A percentile compares a stretch with the other conserved stretches of the same genome.
Conservation (phyloP, 2,113 vertebrate species). For the Hassar affinis region DNA sequence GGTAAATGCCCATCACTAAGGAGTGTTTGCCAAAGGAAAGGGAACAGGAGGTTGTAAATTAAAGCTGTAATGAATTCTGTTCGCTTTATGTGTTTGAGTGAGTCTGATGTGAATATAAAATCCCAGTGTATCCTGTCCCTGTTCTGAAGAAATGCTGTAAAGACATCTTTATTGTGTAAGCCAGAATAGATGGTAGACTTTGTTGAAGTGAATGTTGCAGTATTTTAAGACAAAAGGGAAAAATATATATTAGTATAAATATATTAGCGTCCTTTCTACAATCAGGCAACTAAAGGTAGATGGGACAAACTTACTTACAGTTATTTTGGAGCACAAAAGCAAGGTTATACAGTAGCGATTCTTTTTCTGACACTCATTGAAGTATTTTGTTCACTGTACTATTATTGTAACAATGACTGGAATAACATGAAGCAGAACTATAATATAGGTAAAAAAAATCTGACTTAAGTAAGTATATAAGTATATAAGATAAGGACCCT, state of each 20-base stretch:
- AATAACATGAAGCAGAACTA: neutral
- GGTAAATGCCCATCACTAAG: constrained; percentile 47
- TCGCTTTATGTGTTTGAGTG: neutral
- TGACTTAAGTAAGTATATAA: neutral
- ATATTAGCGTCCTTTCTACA: neutral
- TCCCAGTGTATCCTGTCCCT: neutral
- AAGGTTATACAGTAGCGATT: neutral
- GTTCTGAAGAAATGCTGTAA: neutral
- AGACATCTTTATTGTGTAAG: neutral
- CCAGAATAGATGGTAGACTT: neutral
- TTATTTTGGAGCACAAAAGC: neutral
- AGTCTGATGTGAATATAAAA: constrained; percentile 10
- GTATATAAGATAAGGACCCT: neutral
- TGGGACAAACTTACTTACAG: neutral
- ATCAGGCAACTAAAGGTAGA: neutral
- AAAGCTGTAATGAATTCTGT: constrained; percentile 35
- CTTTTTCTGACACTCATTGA: neutral
- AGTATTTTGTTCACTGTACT: neutral
- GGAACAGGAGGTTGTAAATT: constrained; percentile 30
- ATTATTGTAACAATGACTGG: neutral
- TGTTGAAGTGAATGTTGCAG: neutral
- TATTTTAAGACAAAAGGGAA: neutral
- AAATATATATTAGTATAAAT: neutral
- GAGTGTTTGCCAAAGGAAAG: constrained; percentile 49
- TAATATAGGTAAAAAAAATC: neutral